These are phyloP conservation scores for Gnathonemus echidnorhynchus DNA, from an alignment of 2,113 vertebrate genomes.

Conservation along the genomic window DNA sequence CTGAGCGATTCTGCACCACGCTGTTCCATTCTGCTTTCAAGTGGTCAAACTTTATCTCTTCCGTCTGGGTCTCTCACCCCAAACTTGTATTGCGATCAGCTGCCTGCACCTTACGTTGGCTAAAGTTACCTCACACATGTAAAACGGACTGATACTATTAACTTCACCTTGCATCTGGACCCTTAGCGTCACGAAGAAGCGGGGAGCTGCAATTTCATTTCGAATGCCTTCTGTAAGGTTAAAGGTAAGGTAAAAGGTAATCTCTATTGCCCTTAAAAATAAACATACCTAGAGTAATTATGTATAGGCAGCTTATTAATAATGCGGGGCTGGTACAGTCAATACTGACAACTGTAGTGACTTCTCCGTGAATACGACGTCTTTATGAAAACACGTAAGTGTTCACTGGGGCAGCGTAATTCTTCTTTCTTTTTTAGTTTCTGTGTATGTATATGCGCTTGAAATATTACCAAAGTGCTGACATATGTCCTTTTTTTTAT, in stretches of 20 bases:
- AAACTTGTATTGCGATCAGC: background rate
- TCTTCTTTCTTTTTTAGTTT: background rate
- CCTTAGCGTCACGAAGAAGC: background rate
- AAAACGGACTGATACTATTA: background rate
- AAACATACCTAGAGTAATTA: background rate
- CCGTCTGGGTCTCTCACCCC: background rate
- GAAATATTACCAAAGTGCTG: background rate
- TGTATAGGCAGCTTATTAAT: conserved; percentile 9
- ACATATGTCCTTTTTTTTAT: background rate
- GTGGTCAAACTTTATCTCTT: background rate
- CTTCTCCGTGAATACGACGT: background rate
- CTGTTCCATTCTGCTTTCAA: background rate
- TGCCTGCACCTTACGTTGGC: background rate
- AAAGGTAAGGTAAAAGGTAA: background rate
- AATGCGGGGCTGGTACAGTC: background rate
- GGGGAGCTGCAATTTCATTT: background rate
- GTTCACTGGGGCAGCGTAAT: too few species aligned
- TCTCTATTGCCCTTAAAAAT: background rate
- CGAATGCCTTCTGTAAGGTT: background rate
- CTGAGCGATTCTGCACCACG: background rate
- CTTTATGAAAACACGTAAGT: background rate
- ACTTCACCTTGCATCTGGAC: background rate
- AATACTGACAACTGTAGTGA: background rate
- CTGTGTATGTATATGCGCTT: background rate
- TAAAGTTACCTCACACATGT: background rate